A percentile compares a stretch with the other conserved stretches of the same genome.
phyloP scores from a whole-genome alignment of 2,888 invertebrate species.

The Rhimphoctona megacephalus region DNA sequence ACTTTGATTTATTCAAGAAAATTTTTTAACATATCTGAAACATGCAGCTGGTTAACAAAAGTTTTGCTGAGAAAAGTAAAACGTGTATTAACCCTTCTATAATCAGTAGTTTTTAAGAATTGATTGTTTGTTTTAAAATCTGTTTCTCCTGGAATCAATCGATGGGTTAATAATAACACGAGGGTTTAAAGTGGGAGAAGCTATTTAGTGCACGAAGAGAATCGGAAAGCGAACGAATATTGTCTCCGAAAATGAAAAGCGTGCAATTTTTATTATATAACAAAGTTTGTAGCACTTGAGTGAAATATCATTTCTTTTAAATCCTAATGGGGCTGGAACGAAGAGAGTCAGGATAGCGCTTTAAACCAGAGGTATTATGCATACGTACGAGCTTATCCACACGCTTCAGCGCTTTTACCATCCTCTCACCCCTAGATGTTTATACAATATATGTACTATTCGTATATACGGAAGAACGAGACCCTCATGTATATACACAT shows the following conservation, averaged over 20 bases:
- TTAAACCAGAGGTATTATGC: conserved; percentile 28
- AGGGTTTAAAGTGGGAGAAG: background rate
- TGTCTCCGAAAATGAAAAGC: background rate
- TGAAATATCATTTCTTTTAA: background rate
- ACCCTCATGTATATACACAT: background rate
- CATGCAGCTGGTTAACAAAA: background rate
- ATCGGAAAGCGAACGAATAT: background rate
- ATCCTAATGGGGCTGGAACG: background rate
- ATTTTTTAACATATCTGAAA: background rate
- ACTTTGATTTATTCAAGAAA: background rate
- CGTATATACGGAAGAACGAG: conserved; percentile 18
- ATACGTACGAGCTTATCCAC: conserved; percentile 52
- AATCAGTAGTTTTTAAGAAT: background rate
- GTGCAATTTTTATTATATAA: background rate
- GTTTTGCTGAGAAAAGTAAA: background rate
- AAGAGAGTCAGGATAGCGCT: conserved; percentile 32
- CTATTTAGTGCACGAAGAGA: background rate
- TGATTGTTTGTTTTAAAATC: background rate
- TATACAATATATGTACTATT: conserved; percentile 9
- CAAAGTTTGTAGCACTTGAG: background rate
- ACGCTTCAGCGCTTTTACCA: conserved; percentile 51
- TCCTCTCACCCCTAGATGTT: conserved; percentile 4
- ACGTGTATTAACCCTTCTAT: background rate
- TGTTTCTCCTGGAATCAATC: background rate
- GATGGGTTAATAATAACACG: background rate